Percentiles rank a stretch among this genome's conserved stretches.
phyloP scores from a whole-genome alignment of 2,797 vertebrate species.

The Pseudocheirus occidentalis region DNA sequence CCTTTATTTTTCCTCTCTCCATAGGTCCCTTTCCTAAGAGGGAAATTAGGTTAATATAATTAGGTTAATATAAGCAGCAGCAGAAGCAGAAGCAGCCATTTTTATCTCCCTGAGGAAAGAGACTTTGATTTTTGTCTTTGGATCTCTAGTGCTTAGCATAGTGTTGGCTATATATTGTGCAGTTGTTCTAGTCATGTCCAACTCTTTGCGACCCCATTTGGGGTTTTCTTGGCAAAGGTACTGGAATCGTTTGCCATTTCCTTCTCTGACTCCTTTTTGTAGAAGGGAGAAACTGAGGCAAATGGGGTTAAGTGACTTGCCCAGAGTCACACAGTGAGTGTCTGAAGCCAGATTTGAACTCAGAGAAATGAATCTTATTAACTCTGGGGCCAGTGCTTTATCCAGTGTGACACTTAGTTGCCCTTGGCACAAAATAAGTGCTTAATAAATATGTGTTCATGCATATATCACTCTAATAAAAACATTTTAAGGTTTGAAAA shows the following conservation, averaged over 20 bases:
- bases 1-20: neutral
- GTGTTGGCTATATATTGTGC: neutral
- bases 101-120: neutral
- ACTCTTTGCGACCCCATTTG: neutral
- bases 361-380: neutral
- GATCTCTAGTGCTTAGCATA: neutral
- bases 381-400: neutral
- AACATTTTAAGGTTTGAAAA: neutral
- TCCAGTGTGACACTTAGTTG: neutral
- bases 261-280: neutral
- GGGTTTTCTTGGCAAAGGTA: neutral
- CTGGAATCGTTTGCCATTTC: neutral
- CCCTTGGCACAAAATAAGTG: neutral
- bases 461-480: neutral
- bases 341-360: neutral
- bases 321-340: neutral
- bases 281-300: neutral
- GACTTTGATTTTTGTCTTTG: neutral
- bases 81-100: neutral
- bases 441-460: neutral
- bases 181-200: neutral
- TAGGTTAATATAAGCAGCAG: neutral
- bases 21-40: neutral
- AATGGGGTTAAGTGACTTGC: neutral
- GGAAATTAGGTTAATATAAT: too few relatives aligned